Percentiles rank a stretch among this genome's conserved stretches.
Evolutionary conservation across 2,113 vertebrate genomes (phyloP).

Genomic region (Myrmecophaga tridactyla): DNA sequence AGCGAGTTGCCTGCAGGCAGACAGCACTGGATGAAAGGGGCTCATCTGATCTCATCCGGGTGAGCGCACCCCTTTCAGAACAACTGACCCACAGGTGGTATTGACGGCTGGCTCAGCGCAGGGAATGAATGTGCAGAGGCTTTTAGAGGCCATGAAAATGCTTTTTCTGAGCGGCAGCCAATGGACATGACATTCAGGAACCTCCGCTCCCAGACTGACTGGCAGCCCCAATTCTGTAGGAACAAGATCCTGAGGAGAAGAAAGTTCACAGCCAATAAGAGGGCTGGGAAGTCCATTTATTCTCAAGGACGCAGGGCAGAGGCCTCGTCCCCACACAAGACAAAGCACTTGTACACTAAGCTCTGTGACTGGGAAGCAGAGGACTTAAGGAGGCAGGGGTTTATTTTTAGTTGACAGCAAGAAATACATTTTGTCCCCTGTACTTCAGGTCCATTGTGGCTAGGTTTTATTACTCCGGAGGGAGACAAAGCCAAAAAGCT

Average conservation of each 20-base stretch:
- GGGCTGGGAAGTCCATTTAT: not conserved
- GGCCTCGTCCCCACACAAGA: not conserved
- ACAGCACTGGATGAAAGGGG: not conserved
- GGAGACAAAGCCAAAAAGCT: slow-evolving; percentile 61
- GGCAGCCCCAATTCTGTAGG: not conserved
- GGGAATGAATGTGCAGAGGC: not conserved
- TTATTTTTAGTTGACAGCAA: slow-evolving; percentile 19
- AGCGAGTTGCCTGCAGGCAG: not conserved
- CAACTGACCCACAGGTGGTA: not conserved
- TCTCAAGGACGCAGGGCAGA: not conserved
- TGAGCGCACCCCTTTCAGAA: not conserved
- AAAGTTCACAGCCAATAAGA: not conserved
- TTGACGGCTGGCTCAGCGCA: not conserved
- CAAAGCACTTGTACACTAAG: not conserved
- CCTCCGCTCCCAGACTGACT: not conserved
- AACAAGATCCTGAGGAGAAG: not conserved
- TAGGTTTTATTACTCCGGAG: slow-evolving; percentile 65
- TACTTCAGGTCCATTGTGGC: slow-evolving; percentile 42
- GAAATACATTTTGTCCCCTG: slow-evolving; percentile 55
- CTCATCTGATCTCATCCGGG: not conserved
- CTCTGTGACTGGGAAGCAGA: slow-evolving; percentile 21
- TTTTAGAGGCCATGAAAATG: not conserved
- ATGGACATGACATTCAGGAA: not conserved
- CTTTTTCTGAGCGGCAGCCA: not conserved
- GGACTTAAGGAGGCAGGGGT: not conserved